Evolutionary conservation across 2,113 vertebrate genomes (phyloP).

Genomic region (Aegotheles bennettii): DNA sequence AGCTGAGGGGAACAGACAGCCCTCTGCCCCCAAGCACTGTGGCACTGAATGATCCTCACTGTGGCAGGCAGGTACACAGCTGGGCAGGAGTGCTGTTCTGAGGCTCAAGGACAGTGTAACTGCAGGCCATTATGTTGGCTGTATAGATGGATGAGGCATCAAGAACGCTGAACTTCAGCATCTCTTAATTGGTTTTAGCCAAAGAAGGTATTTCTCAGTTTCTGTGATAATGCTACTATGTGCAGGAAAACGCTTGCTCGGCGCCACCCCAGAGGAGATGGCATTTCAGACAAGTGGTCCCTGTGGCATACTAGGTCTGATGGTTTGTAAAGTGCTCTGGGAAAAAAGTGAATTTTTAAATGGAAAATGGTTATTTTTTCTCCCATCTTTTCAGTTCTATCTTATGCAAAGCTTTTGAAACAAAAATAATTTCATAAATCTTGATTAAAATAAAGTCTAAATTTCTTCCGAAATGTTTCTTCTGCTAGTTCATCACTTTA

Average conservation of each 20-base stretch:
- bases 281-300: background rate
- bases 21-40: accelerated
- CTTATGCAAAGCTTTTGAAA: background rate
- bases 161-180: background rate
- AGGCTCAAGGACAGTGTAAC: background rate
- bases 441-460: background rate
- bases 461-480: background rate
- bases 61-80: background rate
- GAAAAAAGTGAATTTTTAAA: background rate
- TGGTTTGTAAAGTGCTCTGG: background rate
- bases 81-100: background rate
- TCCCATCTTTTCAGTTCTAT: background rate
- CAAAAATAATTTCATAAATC: background rate
- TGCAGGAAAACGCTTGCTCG: background rate
- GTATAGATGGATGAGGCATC: background rate
- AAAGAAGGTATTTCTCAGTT: background rate
- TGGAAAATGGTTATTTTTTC: background rate
- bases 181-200: background rate
- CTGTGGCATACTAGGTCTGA: background rate
- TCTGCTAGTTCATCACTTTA: background rate
- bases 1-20: background rate
- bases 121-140: background rate
- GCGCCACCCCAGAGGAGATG: background rate
- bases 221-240: background rate
- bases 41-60: accelerated